These are phyloP conservation scores for Frankliniella fusca DNA, from an alignment of 2,888 invertebrate genomes.

Conservation along the genomic window DNA sequence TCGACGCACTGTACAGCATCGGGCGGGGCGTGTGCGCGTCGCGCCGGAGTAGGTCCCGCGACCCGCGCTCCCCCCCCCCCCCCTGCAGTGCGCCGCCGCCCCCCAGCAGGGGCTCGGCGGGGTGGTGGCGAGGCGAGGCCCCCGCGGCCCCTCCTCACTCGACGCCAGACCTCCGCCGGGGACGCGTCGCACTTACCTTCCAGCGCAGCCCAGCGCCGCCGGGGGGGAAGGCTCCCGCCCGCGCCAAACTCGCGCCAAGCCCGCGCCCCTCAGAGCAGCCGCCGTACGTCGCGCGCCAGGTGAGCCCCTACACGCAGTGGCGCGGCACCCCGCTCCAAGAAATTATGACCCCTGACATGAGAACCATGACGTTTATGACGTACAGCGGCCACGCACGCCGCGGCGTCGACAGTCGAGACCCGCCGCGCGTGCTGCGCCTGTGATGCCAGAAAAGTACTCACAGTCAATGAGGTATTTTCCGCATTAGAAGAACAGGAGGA, in stretches of 20 bases:
- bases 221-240: neutral
- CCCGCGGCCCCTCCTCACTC: neutral
- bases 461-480: no score
- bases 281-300: neutral
- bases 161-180: conserved; percentile 14
- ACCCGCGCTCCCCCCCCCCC: neutral
- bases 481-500: no score
- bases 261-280: neutral
- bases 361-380: no score
- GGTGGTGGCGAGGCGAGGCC: neutral
- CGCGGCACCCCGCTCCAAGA: no score
- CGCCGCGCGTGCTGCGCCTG: no score
- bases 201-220: neutral
- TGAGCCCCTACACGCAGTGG: no score
- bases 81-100: neutral
- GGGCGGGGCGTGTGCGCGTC: neutral
- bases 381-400: no score
- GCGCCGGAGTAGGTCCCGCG: neutral
- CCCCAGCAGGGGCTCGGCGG: neutral
- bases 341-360: no score
- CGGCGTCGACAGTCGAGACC: no score
- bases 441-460: no score
- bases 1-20: no score
- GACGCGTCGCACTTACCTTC: neutral
- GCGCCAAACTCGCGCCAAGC: neutral